Conservation (phyloP, 2,888 invertebrate genomes). For the Protophormia terraenovae region DNA sequence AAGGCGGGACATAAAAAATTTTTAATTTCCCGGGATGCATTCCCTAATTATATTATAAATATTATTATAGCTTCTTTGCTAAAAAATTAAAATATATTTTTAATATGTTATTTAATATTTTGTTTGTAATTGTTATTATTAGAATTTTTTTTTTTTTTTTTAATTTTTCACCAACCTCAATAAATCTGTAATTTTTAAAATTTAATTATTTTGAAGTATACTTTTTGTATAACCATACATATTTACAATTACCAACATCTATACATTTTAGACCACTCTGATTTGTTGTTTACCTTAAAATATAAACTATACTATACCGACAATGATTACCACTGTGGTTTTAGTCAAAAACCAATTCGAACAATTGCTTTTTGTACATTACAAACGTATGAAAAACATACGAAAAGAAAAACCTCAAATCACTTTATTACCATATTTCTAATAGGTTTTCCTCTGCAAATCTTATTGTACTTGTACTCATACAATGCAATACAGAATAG, state of each 20-base stretch:
- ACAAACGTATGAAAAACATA: constrained; percentile 1
- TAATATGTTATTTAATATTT: too few relatives aligned
- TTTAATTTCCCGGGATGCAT: too few relatives aligned
- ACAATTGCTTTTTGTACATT: constrained; percentile 52
- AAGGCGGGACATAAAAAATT: too few relatives aligned
- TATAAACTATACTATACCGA: constrained; percentile 34
- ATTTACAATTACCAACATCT: background rate
- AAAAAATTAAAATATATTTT: too few relatives aligned
- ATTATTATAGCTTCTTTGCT: too few relatives aligned
- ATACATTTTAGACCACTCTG: background rate
- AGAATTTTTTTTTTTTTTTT: too few relatives aligned
- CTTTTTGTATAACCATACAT: background rate
- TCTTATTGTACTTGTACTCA: constrained; percentile 24
- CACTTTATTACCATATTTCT: constrained; percentile 65
- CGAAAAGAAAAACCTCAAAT: constrained; percentile 53
- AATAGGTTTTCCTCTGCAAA: constrained; percentile 44
- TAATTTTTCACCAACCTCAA: background rate
- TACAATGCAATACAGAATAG: background rate
- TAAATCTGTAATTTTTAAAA: constrained; percentile 4
- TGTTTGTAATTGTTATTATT: too few relatives aligned
- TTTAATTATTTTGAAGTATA: constrained; percentile 15
- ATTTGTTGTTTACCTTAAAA: constrained; percentile 53
- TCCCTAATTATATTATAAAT: too few relatives aligned
- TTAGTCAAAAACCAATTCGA: constrained; percentile 38
- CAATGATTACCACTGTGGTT: constrained; percentile 60